Conservation (phyloP, 2,113 vertebrate genomes). For the Strix aluco region DNA sequence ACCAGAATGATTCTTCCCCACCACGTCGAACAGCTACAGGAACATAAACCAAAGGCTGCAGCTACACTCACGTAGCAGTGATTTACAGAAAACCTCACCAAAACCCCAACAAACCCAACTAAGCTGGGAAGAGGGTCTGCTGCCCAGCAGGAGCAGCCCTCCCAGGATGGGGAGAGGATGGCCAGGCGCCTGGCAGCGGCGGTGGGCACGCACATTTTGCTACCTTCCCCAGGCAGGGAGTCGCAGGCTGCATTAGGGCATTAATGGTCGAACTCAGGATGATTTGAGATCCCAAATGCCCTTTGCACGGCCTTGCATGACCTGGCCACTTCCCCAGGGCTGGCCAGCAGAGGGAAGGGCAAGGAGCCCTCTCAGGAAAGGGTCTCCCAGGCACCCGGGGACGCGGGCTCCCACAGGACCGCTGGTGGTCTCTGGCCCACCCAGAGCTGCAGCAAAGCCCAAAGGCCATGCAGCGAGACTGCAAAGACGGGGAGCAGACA, state of each 20-base stretch:
- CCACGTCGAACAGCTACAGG: background rate
- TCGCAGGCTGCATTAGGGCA: rapidly evolving
- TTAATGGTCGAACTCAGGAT: rapidly evolving
- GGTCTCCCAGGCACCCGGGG: background rate
- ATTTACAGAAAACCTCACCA: background rate
- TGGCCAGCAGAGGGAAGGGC: background rate
- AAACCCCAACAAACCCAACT: rapidly evolving
- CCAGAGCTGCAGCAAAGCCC: background rate
- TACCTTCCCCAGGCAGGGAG: background rate
- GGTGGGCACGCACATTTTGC: rapidly evolving
- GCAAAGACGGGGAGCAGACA: background rate
- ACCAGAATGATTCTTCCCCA: background rate
- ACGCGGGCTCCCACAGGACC: rapidly evolving
- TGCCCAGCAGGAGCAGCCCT: background rate
- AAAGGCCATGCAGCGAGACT: rapidly evolving
- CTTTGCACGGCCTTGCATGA: rapidly evolving
- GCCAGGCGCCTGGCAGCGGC: background rate
- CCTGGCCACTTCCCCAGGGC: background rate
- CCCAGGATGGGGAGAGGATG: background rate
- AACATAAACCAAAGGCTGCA: background rate
- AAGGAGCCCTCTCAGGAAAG: rapidly evolving
- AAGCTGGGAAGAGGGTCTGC: background rate
- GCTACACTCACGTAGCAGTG: rapidly evolving
- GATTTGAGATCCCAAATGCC: background rate
- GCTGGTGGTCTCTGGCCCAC: background rate